phyloP scores from a whole-genome alignment of 2,888 invertebrate genomes.

The Amiota communis region DNA sequence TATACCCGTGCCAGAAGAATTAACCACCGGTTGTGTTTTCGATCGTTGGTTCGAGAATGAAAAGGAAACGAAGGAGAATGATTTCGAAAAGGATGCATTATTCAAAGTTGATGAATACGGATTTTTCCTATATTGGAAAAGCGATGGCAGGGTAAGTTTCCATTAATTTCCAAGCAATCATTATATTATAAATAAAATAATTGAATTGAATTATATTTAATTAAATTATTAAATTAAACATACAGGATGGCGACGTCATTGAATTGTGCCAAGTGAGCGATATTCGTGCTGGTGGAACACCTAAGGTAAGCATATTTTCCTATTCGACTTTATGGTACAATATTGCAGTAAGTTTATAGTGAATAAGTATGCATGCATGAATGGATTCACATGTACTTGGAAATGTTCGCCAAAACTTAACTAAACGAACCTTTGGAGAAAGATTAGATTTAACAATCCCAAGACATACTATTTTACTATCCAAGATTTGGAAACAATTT shows the following conservation, averaged over 20 bases:
- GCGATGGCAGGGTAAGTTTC: conserved; percentile 87
- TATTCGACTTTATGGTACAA: too few species aligned
- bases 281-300: conserved; percentile 92
- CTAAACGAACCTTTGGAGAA: too few species aligned
- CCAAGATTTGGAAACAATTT: too few species aligned
- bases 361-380: too few species aligned
- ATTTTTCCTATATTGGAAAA: conserved; percentile 99
- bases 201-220: too few species aligned
- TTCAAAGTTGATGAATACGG: conserved; percentile 98
- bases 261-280: conserved; percentile 99
- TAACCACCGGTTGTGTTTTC: conserved; percentile 87
- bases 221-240: conserved; percentile 47
- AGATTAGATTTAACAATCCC: too few species aligned
- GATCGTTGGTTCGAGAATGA: conserved; percentile 98
- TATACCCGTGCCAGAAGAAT: conserved; percentile 90
- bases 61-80: conserved; percentile 86
- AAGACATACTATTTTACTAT: too few species aligned
- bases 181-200: too few species aligned
- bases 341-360: too few species aligned
- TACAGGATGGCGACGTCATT: conserved; percentile 97
- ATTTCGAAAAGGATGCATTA: conserved; percentile 88
- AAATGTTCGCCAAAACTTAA: too few species aligned
- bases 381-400: too few species aligned
- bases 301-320: conserved; percentile 88
- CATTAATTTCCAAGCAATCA: neutral